Evolutionary conservation across 2,113 vertebrate species (phyloP).

Genomic region (Aldabrachelys gigantea): DNA sequence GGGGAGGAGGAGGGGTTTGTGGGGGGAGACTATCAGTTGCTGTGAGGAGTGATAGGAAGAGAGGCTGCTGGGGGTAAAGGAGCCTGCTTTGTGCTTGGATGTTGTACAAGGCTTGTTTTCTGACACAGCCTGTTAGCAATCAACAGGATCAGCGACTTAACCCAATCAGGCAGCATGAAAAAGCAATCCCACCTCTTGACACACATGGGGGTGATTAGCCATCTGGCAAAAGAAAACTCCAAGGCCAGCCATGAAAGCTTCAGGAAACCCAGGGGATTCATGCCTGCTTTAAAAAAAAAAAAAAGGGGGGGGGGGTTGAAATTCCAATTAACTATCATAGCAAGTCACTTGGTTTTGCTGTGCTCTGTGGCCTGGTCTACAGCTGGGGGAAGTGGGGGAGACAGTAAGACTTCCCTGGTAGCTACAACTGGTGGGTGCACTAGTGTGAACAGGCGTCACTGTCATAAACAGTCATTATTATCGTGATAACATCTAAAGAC

Average conservation of each 20-base stretch:
- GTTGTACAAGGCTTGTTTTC: neutral
- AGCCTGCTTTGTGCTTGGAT: neutral
- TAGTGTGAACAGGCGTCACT: neutral
- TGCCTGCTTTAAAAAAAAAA: neutral
- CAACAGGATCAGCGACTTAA: neutral
- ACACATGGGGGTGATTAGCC: neutral
- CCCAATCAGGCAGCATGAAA: neutral
- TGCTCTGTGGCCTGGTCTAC: neutral
- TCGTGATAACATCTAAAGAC: neutral
- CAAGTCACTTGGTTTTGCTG: neutral
- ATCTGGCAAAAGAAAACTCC: neutral
- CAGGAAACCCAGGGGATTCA: neutral
- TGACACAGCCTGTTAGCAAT: neutral
- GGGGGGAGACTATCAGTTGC: neutral
- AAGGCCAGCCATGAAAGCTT: neutral
- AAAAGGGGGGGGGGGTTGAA: neutral
- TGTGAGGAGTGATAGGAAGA: neutral
- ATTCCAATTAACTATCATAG: neutral
- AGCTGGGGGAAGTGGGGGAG: too few species aligned
- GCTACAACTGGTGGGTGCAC: neutral
- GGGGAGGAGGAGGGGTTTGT: too few species aligned
- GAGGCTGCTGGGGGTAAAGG: neutral
- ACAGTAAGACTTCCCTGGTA: neutral
- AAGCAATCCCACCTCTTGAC: neutral
- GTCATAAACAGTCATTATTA: neutral